Evolutionary conservation across 2,113 vertebrate genomes (phyloP), one percentile per base, ranked within the genome.

Genomic region (Carollia perspicillata): DNA sequence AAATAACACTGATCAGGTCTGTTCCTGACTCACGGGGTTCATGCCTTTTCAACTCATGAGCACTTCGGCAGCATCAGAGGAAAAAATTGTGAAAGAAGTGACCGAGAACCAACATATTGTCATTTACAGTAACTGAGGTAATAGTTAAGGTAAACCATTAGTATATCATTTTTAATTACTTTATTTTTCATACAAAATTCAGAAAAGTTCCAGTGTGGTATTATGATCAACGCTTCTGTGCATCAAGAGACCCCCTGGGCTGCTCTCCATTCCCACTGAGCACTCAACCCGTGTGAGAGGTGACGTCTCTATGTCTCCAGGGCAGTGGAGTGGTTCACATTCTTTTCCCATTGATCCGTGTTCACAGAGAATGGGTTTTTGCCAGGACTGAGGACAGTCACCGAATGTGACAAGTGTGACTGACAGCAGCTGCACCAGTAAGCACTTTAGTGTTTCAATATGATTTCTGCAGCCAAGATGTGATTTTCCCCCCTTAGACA

Each of bases 281-380:
- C 44, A 53, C 40, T 78, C 74, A 66, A 84, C 33, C 30, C 60
- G 10, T 65, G 53, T 79, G 74, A 93, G 72, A 79, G 69, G 55
- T 79, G 69, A 91, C 22, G 0, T 92, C 75, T 86, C 1, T 72
- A 18, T 88, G 51, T 95, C 83, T 90, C 66, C 91, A 97, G 42
- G 26, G 23, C 1, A 75, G 8, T 90, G 26, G 90, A 97, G 28
- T 96, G 85, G 74, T 89, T 93, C 5, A 40, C 69, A 95, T 95
- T 94, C 71, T 68, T 68, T 95, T 96, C 63, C 96, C 92, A 16
- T 80, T 60, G 28, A 97, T 87, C 72, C 69, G 47, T 93, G 28
- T 94, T 92, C 94, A n/a, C 93, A 92, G 26, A 93, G 78, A 93
- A 84, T 93, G 58, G 44, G 85, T 95, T 96, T 97, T 47, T 84